Evolutionary conservation across 2,888 invertebrate species (phyloP).

Genomic region (Aquatica leii): DNA sequence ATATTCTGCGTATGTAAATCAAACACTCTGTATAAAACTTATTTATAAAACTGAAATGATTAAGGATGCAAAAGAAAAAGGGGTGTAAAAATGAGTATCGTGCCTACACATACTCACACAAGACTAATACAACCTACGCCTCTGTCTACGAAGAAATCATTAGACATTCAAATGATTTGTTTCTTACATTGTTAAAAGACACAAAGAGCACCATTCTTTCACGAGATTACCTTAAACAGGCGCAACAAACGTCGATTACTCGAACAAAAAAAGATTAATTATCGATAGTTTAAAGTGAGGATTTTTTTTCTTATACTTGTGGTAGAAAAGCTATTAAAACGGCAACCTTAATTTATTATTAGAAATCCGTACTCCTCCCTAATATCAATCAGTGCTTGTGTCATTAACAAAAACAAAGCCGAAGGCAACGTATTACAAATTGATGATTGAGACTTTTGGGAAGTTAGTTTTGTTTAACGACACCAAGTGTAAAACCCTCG

Average conservation of each 20-base stretch:
- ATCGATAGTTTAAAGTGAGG: no score
- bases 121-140: constrained; percentile 15
- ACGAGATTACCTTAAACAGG: constrained; percentile 15
- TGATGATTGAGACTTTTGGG: constrained; percentile 48
- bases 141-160: constrained; percentile 24
- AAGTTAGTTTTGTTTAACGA: constrained; percentile 45
- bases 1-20: no score
- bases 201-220: constrained; percentile 11
- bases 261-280: constrained; percentile 1
- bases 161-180: constrained; percentile 27
- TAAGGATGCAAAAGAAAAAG: no score
- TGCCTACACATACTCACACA: constrained; percentile 21
- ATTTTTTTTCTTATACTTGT: background rate
- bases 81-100: background rate
- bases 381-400: constrained; percentile 57
- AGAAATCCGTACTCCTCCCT: constrained; percentile 55
- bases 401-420: constrained; percentile 59
- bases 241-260: background rate
- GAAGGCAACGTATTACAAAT: constrained; percentile 52
- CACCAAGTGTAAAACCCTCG: no score
- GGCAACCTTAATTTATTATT: constrained; percentile 55
- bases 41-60: no score
- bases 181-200: constrained; percentile 22
- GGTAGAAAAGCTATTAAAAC: constrained; percentile 32
- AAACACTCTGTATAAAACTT: no score